Conservation (phyloP, 2,888 invertebrate species). For the Branchellion lobata region DNA sequence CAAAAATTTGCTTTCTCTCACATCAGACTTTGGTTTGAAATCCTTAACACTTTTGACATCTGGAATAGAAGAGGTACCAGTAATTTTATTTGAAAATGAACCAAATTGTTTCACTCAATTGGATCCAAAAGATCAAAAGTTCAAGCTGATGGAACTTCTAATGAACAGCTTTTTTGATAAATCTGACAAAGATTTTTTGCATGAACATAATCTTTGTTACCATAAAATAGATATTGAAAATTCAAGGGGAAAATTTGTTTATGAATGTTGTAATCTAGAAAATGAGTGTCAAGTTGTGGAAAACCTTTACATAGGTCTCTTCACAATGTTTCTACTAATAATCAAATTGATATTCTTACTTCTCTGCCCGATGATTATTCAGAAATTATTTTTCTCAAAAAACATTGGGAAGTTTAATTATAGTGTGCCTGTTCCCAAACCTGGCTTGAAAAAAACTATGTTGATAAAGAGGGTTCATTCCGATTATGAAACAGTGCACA, state of each 20-base stretch:
- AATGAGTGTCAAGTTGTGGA: slow-evolving; percentile 45
- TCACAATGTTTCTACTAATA: slow-evolving; percentile 55
- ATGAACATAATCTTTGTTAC: neutral
- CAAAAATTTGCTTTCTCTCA: slow-evolving; percentile 57
- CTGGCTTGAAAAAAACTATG: slow-evolving; percentile 49
- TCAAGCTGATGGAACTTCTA: slow-evolving; percentile 51
- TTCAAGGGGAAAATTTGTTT: slow-evolving; percentile 35
- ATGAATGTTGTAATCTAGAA: slow-evolving; percentile 11
- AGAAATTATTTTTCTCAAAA: slow-evolving; percentile 56
- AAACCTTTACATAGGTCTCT: slow-evolving; percentile 56
- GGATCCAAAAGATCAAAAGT: slow-evolving; percentile 24
- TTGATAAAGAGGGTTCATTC: slow-evolving; percentile 50
- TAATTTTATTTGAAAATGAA: slow-evolving; percentile 49
- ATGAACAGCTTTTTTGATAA: slow-evolving; percentile 52
- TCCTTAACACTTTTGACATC: slow-evolving; percentile 57
- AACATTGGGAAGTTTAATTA: slow-evolving; percentile 58
- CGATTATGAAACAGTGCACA: slow-evolving; percentile 31
- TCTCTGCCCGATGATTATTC: slow-evolving; percentile 57
- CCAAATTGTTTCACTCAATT: slow-evolving; percentile 44
- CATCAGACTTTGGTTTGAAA: slow-evolving; percentile 59
- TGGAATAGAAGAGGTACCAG: slow-evolving; percentile 55
- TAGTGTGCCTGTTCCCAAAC: slow-evolving; percentile 52
- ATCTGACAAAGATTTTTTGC: neutral
- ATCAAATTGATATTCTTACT: slow-evolving; percentile 58
- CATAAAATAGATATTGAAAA: slow-evolving; percentile 18